phyloP scores from a whole-genome alignment of 2,797 vertebrate genomes.

The Pteronotus mesoamericanus region DNA sequence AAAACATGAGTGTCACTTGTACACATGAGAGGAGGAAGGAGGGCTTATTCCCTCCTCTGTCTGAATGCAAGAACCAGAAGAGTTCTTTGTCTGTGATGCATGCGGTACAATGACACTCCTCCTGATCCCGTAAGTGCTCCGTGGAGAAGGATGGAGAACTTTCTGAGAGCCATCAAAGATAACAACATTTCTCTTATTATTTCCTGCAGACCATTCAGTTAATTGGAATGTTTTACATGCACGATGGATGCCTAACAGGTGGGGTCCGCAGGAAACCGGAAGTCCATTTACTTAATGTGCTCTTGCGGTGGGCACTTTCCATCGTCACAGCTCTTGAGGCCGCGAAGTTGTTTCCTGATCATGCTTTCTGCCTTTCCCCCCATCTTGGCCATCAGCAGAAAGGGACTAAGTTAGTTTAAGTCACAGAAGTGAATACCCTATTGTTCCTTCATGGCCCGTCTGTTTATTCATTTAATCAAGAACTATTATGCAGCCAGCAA shows the following conservation, averaged over 20 bases:
- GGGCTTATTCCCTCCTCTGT: not conserved
- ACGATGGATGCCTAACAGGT: rapidly evolving
- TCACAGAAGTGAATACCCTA: not conserved
- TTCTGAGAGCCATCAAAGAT: not conserved
- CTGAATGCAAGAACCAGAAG: not conserved
- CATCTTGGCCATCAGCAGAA: not conserved
- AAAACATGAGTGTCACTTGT: not conserved
- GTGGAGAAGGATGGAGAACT: not conserved
- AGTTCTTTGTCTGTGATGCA: not conserved
- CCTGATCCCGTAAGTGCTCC: rapidly evolving
- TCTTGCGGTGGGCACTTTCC: not conserved
- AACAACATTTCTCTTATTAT: not conserved
- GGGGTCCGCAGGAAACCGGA: no score
- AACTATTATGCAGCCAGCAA: not conserved
- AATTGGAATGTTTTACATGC: not conserved
- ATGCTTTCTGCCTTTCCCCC: not conserved
- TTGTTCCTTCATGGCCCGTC: not conserved
- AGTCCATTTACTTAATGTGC: not conserved
- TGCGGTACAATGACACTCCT: rapidly evolving
- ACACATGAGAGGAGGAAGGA: not conserved
- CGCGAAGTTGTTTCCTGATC: not conserved
- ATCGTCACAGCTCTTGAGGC: not conserved
- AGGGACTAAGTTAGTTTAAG: not conserved
- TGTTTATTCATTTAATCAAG: not conserved
- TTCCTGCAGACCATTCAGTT: not conserved